phyloP scores from a whole-genome alignment of 2,113 vertebrate genomes.

The Hirundichthys speculiger region DNA sequence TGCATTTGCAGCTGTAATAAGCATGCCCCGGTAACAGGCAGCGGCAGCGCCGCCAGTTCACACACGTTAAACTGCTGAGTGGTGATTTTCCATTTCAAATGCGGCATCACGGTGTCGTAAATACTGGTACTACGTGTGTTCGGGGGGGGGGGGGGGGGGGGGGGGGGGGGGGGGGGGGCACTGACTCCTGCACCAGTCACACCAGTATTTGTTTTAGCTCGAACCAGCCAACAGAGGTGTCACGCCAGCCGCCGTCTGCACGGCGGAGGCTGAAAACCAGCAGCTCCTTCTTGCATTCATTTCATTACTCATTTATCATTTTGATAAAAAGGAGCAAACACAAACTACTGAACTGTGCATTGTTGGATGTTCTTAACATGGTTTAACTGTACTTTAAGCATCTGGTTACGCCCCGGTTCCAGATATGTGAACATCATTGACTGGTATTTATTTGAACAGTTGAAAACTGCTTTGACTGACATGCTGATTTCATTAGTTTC shows the following conservation, averaged over 20 bases:
- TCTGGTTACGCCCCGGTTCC: neutral
- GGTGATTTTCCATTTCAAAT: slow-evolving; percentile 5
- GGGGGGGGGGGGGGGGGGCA: neutral
- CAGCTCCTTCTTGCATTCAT: neutral
- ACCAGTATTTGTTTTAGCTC: slow-evolving; percentile 16
- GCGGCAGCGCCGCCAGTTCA: slow-evolving; percentile 4
- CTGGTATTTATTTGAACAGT: slow-evolving; percentile 11
- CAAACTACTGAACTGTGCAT: neutral
- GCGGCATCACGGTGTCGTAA: neutral
- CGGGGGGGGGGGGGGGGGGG: too few relatives aligned
- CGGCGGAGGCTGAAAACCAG: neutral
- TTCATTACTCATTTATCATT: slow-evolving; percentile 6
- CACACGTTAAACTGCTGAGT: slow-evolving; percentile 8
- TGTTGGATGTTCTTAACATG: neutral
- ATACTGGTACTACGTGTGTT: neutral
- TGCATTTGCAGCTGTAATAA: too few relatives aligned
- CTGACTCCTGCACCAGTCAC: slow-evolving; percentile 20
- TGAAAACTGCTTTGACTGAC: too few relatives aligned
- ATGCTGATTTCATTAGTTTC: neutral
- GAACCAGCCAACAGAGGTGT: neutral
- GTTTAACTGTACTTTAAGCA: neutral
- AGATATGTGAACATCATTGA: neutral
- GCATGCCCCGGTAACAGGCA: too few relatives aligned
- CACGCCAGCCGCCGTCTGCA: neutral
- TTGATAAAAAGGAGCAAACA: neutral